phyloP scores from a whole-genome alignment of 2,888 invertebrate genomes.

The Caenorhabditis angaria region DNA sequence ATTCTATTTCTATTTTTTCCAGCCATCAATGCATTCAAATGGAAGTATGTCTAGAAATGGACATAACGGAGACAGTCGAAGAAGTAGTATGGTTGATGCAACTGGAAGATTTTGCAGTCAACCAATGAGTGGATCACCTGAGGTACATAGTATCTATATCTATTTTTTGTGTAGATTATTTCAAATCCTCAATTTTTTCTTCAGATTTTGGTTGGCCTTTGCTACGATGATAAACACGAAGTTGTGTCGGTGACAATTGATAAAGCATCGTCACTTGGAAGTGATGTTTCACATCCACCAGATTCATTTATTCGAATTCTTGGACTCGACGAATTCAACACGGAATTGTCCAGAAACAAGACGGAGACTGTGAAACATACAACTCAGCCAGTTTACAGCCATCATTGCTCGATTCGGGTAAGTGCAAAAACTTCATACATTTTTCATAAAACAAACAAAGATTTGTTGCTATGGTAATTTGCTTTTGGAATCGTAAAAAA shows the following conservation, averaged over 20 bases:
- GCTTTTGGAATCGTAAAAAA: neutral
- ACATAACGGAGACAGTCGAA: conserved; percentile 52
- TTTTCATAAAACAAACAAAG: neutral
- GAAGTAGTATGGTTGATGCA: conserved; percentile 63
- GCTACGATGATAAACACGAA: conserved; percentile 56
- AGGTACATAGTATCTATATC: too few species aligned
- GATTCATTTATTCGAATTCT: conserved; percentile 63
- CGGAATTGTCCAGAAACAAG: conserved; percentile 58
- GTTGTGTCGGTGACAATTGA: conserved; percentile 56
- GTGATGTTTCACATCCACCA: conserved; percentile 34
- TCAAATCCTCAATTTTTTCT: neutral
- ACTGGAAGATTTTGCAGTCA: conserved; percentile 64
- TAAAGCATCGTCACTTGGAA: conserved; percentile 46
- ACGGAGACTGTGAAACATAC: conserved; percentile 57
- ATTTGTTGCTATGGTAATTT: neutral
- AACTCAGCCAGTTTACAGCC: conserved; percentile 56
- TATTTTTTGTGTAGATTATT: too few species aligned
- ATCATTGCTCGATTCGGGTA: conserved; percentile 57
- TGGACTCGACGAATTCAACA: conserved; percentile 53
- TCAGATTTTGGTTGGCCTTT: conserved; percentile 55
- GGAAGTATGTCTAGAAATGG: conserved; percentile 21
- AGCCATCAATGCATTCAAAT: conserved; percentile 44
- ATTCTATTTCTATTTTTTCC: too few species aligned
- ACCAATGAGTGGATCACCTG: conserved; percentile 60
- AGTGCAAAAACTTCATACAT: conserved; percentile 15